Base-by-base conservation (phyloP, 2,797 vertebrate genomes). In the Trachops cirrhosus region DNA sequence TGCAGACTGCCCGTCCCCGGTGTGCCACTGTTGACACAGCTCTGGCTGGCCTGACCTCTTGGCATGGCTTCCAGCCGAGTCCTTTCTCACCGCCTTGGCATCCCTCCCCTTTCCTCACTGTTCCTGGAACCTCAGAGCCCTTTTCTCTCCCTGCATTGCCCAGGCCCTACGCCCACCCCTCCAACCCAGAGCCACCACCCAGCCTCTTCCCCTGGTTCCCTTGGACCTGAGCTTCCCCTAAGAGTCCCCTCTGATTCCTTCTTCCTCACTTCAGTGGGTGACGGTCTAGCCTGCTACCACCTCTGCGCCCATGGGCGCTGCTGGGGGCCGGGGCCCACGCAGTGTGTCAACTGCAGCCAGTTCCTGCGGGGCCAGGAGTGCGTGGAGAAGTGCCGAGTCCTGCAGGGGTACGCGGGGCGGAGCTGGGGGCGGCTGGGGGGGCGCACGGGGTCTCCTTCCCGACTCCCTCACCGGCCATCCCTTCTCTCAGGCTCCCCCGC, bases 251-350 rank as follows among this genome's bases (percentile, higher is more conserved):
- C 44, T 90, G 70, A 34, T 73, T 59, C 64, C 44, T 87, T 82
- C 68, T 29, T 96, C 67, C 70, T 98, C 93, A 44, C 89, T 57
- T 39, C 98, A 99, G 99, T 97, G 97, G 96, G 77, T 0, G 93
- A 99, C 62, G 98, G 98, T 9, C 98, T 94, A 29, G 93, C 98
- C 62, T 99, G 99, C 98, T 98, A 99, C 98, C 93, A 96, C 0
- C 98, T 99, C 88, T 99, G 99, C 0, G 85, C 98, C 90, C 86
- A 98, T 0, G 98, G 98, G 9, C 98, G 99, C 93, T 99, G 99
- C 98, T 99, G 99, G 99, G 99, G 99, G 3, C 99, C 99, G 0
- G 99, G 99, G 5, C 99, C 99, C 0, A 98, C 98, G 75, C 99
- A 99, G 98, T 99, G 99, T 67, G 98, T 99, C 48, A 97, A 98